Evolutionary conservation across 2,113 vertebrate genomes (phyloP), one percentile per base, ranked within the genome.

Genomic region (Monarcha castaneiventris): DNA sequence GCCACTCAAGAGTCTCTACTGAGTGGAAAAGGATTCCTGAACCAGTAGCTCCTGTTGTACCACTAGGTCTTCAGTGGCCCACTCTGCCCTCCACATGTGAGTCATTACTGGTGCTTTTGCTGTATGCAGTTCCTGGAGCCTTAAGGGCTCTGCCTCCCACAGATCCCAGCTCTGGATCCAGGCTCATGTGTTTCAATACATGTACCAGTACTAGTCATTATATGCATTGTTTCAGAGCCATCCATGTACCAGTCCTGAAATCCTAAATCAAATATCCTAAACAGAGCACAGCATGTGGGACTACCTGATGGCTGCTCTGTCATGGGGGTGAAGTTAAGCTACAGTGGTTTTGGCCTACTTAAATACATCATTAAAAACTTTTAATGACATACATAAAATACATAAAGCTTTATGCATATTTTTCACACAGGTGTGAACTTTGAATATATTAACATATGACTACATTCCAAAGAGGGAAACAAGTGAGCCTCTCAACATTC

Each of bases 61-160:
- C 33, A 12, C 9, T 14, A 29, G 15, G 16, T 33, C 16, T 68
- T 44, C 0, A 0, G 29, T 64, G 51, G 29, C 37, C 4, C 1
- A 27, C 43, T 49, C 17, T 84, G 75, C 33, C 18, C 25, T 83
- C 54, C 46, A 12, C 27, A 39, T 5, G 1, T 20, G 18, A 90
- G 32, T 39, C 39, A 49, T 27, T 51, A 11, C 27, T 29, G 16
- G 5, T 74, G 37, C 6, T 62, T 79, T 76, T 90, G 58, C 44
- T 48, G 4, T 35, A 7, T 6, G 27, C 19, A 72, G 25, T 11
- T 88, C 49, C 80, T 39, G 59, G 13, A 7, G 10, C 21, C n/a
- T 29, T 41, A 20, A 49, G 13, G 10, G 33, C 46, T 89, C 32
- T 84, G 29, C 59, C n/a, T 84, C 22, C 56, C 61, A 63, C 26